Base-by-base conservation (phyloP, 2,797 vertebrate species). In the Pipistrellus pygmaeus region DNA sequence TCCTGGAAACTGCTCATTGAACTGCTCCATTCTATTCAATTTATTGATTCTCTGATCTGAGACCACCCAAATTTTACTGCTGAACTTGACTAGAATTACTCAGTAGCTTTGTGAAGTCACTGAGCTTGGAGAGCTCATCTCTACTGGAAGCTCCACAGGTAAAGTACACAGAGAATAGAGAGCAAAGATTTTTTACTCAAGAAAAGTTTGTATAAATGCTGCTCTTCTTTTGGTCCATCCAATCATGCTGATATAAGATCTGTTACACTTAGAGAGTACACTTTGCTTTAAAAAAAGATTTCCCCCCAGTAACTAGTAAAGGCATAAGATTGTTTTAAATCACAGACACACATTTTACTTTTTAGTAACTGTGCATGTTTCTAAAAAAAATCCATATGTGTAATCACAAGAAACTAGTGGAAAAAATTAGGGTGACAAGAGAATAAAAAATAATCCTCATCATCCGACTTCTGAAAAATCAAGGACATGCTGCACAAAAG, bases 361-460 rank as follows among this genome's bases (percentile, higher is more conserved):
- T 94, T 86, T 46, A 60, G 48, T 87, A 85, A 95, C 71, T 73
- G 38, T 57, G 18, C 14, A 20, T 87, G 62, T 82, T 85, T 85
- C 46, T 95, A 82, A 93, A 93, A 85, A 44, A 38, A 30, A 30
- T 2, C 20, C 78, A 35, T 75, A 78, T 85, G 89, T 94, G 53
- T 72, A 85, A 91, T 94, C 90, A 94, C 32, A 95, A 90, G 68
- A 81, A 89, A 93, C 32, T 55, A 96, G 91, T 0, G 1, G 96
- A 87, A 90, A 97, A 96, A 91, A 85, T 69, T 85, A 80, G 85
- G 53, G 23, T 90, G 85, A 96, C 84, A 93, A 89, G 68, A 80
- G n/a, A 60, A 92, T 82, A 80, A 84, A 91, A 95, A 91, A 62
- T 69, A 82, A 84, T 68, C 48, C 10, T 95, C 73, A 93, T 87